Evolutionary conservation across 2,888 invertebrate genomes (phyloP).

Genomic region (Drosophila demipolita): DNA sequence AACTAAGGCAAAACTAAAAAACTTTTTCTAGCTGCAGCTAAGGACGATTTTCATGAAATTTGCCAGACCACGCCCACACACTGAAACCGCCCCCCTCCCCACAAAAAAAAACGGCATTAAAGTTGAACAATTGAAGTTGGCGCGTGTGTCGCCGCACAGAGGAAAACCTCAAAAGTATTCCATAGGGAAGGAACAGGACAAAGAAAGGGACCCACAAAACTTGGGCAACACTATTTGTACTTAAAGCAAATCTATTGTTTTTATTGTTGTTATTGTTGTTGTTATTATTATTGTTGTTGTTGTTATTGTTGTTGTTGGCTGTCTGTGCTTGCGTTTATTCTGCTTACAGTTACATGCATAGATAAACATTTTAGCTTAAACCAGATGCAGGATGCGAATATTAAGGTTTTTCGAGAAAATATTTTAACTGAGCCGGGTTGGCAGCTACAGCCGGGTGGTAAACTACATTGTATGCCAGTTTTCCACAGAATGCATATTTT

Average conservation of each 20-base stretch:
- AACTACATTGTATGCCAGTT: slow-evolving; percentile 42
- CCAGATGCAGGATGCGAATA: slow-evolving; percentile 33
- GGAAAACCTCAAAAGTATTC: slow-evolving; percentile 63
- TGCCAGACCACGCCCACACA: slow-evolving; percentile 55
- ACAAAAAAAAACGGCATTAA: slow-evolving; percentile 39
- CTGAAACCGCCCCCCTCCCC: slow-evolving; percentile 14
- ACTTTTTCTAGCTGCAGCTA: slow-evolving; percentile 39
- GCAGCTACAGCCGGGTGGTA: slow-evolving; percentile 7
- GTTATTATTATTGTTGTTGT: slow-evolving; percentile 15
- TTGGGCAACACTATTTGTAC: slow-evolving; percentile 68
- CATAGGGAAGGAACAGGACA: background rate
- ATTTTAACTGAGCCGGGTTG: slow-evolving; percentile 1
- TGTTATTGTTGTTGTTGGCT: slow-evolving; percentile 16
- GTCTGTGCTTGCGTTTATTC: slow-evolving; percentile 41
- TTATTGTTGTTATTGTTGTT: slow-evolving; percentile 45
- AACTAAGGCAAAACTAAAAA: slow-evolving; percentile 51
- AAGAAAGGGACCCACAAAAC: slow-evolving; percentile 13
- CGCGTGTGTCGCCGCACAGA: slow-evolving; percentile 53
- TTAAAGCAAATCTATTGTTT: slow-evolving; percentile 73
- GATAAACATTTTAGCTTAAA: slow-evolving; percentile 71
- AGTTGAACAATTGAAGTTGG: slow-evolving; percentile 66
- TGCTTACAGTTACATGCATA: slow-evolving; percentile 70
- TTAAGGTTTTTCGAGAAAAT: slow-evolving; percentile 16
- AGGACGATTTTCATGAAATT: slow-evolving; percentile 72
- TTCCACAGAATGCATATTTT: slow-evolving; percentile 64